Evolutionary conservation across 2,113 vertebrate genomes (phyloP), one percentile per base, ranked within the genome.

Genomic region (Talpa occidentalis): DNA sequence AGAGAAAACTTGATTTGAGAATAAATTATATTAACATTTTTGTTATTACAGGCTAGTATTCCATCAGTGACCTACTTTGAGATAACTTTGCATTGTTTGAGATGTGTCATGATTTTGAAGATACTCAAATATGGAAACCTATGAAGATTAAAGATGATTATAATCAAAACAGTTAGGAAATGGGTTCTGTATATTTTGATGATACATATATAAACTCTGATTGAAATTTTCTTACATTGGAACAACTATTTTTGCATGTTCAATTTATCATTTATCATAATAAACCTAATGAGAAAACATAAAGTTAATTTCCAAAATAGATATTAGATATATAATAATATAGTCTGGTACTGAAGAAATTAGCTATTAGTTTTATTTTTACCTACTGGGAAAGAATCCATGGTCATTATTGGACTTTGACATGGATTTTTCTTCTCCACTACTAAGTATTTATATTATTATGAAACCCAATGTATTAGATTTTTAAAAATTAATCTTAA

Each of bases 321-420:
- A 67, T 35, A 73, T 76, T 44, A 93, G 44, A 80, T 77, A 62
- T 70, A 72, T 80, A n/a, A 24, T 86, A 92, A 82, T 78, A 59
- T 62, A 87, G 42, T 6, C 19, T 54, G 19, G 17, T 24, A 60
- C 54, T 93, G 59, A 56, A 89, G 42, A 52, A 93, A 93, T 5
- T 69, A 52, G 32, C 12, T 67, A n/a, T 91, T 93, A 72, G 49
- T 72, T 59, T 91, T 93, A 91, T 86, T 95, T 95, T 96, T 76
- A 93, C 64, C 26, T 88, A 79, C 62, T 64, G 42, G n/a, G 74
- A 89, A 76, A 86, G 10, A 79, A 35, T 93, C n/a, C 74, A 6
- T 79, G 22, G 54, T 73, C 37, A 88, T 94, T 90, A 80, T 93
- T 72, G 95, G 54, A 79, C 35, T 92, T 72, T 87, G 59, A 60